Evolutionary conservation across 2,797 vertebrate species (phyloP), one percentile per base, ranked within the genome.

Genomic region (Characodon lateralis): DNA sequence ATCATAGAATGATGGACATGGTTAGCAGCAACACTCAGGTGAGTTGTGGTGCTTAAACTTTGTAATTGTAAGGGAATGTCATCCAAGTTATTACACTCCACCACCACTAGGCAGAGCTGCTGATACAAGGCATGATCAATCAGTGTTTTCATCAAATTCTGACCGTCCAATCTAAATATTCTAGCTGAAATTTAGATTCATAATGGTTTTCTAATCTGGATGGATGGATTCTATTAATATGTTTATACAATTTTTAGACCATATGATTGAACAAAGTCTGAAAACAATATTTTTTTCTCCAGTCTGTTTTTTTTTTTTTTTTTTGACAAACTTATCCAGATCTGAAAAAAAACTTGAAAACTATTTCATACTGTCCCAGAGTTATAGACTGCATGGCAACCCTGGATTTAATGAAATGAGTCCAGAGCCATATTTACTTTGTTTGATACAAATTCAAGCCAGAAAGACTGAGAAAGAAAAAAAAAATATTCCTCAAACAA

Each of bases 381-480:
- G n/a, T 46, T 41, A 41, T 22, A 68, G 10, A 46, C 13, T 46
- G 41, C 66, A 18, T 26, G 75, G 63, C 63, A 66, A 41, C 20
- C 8, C 31, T 66, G 20, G 39, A 2, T 65, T 14, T 66, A 79
- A 81, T 68, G 16, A 70, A 78, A 82, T 66, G 5, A 31, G 77
- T 79, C 46, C 59, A 59, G 83, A 72, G 71, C 68, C 58, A 51
- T 65, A 28, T 79, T 69, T 66, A 46, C 51, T 76, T 71, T 51
- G 71, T 68, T 48, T 71, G 71, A 72, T 77, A 50, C 24, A 46
- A 58, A 63, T 55, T 56, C 43, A 20, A 72, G 39, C 63, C 63
- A 74, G 20, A 1, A 5, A 3, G 7, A 16, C 24, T 76, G 5
- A 18, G 73, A 66, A 65, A 77, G 35, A 13, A 68, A 58, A 24